phyloP scores from a whole-genome alignment of 2,888 invertebrate species.

The Andrena camellia region DNA sequence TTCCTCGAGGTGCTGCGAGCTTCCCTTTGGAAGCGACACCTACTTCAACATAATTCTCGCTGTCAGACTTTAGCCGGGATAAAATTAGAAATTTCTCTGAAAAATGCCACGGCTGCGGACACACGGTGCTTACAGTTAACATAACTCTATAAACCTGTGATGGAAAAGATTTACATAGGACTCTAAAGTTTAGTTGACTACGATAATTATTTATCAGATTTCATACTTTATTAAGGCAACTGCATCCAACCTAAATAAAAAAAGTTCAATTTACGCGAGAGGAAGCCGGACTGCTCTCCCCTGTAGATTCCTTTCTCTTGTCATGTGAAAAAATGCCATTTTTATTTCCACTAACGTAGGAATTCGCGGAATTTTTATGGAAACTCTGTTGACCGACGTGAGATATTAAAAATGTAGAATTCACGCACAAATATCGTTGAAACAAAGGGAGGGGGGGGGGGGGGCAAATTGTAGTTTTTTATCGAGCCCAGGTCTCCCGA shows the following conservation, averaged over 20 bases:
- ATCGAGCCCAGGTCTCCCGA: constrained; percentile 1
- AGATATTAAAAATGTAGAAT: constrained; percentile 35
- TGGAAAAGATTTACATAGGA: background rate
- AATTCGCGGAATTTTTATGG: constrained; percentile 13
- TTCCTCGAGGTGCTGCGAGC: constrained; percentile 40
- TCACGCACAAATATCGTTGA: constrained; percentile 6
- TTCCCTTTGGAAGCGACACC: background rate
- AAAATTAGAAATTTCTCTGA: background rate
- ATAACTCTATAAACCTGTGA: background rate
- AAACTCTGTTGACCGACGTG: constrained; percentile 25
- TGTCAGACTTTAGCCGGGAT: constrained; percentile 24
- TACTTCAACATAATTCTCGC: background rate
- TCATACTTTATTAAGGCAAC: background rate
- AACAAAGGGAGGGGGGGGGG: background rate
- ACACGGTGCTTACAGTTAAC: background rate
- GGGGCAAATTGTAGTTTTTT: constrained; percentile 28
- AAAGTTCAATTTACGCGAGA: background rate
- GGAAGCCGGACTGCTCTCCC: background rate
- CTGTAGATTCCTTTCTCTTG: background rate
- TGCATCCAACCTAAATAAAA: background rate
- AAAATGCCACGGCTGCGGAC: background rate
- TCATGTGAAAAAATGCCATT: background rate
- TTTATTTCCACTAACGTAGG: background rate
- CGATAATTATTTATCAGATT: background rate
- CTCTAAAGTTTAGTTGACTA: background rate